Base-by-base conservation (phyloP, 1,140 invertebrate species). In the Odontomachus brunneus region DNA sequence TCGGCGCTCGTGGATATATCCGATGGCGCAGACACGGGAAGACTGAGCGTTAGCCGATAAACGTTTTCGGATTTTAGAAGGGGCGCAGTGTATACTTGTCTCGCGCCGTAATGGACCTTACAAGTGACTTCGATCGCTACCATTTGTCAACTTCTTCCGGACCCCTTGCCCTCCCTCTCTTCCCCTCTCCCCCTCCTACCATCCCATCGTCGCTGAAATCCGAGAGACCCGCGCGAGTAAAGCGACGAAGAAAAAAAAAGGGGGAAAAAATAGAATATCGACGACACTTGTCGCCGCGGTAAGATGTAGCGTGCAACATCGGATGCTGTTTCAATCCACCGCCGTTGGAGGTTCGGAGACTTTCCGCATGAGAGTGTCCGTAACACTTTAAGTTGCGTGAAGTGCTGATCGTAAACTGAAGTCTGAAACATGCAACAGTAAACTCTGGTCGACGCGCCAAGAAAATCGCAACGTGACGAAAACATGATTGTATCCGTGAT, bases 41-140 rank as follows among this genome's bases (percentile, higher is more conserved):
- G 80, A 82, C 83, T 84, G 69, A 84, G 44, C 78, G 83, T 84
- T 84, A 82, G 48, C 67, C 83, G 78, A 84, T 82, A 84, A 84
- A 82, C 66, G 78, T 82, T 84, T 82, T 84, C 48, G 66, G 49
- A 84, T 84, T 82, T 73, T 82, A 65, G 15, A 71, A 48, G 76
- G 49, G 63, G 78, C 83, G 66, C 80, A 66, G 38, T 51, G 60
- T 71, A 69, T 82, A 76, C 73, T 78, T 57, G 66, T 82, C 78
- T 82, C 66, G 49, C 65, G 51, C 75, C 75, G 75, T 80, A 80
- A 80, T 80, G 75, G 75, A 80, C 75, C 75, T 80, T 80, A 80
- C 75, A 80, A 80, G 75, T 71, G 65, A 80, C 75, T 80, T 80
- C 75, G 38, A 80, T 80, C 65, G 75, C 75, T 80, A 69, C 75